Percentiles rank a stretch among this genome's conserved stretches.
Conservation (phyloP, 2,797 vertebrate species). For the Calcarius lapponicus region DNA sequence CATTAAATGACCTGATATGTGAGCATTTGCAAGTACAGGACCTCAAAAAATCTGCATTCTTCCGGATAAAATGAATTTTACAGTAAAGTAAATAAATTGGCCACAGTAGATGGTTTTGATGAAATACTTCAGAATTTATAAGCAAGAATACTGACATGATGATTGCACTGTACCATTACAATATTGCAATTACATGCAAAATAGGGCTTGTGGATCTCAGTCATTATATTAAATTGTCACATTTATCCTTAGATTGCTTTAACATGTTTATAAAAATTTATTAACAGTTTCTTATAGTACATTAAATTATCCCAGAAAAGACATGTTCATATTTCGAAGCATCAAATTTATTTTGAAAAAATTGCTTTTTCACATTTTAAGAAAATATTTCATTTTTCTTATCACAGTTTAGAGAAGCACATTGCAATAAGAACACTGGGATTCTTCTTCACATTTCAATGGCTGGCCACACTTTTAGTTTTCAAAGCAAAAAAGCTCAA, state of each 20-base stretch:
- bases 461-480: not conserved
- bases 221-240: not conserved
- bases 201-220: not conserved
- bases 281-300: not conserved
- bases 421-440: not conserved
- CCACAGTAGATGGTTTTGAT: not conserved
- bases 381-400: not conserved
- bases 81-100: not conserved
- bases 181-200: not conserved
- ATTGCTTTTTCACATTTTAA: not conserved
- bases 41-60: not conserved
- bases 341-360: not conserved
- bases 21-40: not conserved
- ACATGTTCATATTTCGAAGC: not conserved
- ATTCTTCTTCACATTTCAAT: not conserved
- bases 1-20: not conserved
- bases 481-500: not conserved
- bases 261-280: not conserved
- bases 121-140: conserved; percentile 1
- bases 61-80: not conserved
- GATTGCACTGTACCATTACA: not conserved
- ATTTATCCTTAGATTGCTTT: not conserved
- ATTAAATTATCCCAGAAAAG: not conserved
- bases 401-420: not conserved
- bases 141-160: not conserved